Percentiles rank a stretch among this genome's conserved stretches.
These are phyloP conservation scores for Rattus rattus DNA, from an alignment of 2,113 vertebrate species.

Conservation along the genomic window DNA sequence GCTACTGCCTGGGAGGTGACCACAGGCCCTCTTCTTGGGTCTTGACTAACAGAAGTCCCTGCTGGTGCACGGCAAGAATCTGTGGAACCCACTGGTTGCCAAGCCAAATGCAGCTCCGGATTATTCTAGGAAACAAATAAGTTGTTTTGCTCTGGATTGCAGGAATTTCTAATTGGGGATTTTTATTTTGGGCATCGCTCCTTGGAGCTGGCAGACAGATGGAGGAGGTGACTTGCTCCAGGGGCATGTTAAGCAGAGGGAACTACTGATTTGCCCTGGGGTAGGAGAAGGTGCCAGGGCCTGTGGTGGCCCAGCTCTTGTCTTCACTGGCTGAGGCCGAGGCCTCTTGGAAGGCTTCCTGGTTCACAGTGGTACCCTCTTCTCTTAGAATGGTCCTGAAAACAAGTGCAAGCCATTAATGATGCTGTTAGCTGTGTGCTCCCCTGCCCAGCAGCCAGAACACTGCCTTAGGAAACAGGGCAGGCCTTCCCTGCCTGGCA, in stretches of 20 bases:
- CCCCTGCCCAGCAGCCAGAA: neutral
- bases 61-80: neutral
- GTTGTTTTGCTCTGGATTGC: constrained; percentile 81
- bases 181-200: constrained; percentile 81
- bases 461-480: neutral
- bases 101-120: constrained; percentile 72
- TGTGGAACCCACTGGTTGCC: constrained; percentile 65
- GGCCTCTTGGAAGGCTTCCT: constrained; percentile 29
- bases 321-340: neutral
- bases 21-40: neutral
- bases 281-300: neutral
- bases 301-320: neutral
- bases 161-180: constrained; percentile 78
- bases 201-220: constrained; percentile 77
- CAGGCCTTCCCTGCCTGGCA: neutral
- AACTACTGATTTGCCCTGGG: constrained; percentile 49
- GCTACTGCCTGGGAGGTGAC: constrained; percentile 25
- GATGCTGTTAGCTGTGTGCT: neutral
- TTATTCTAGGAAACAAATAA: constrained; percentile 83
- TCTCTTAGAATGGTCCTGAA: constrained; percentile 29
- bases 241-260: constrained; percentile 47
- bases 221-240: constrained; percentile 73
- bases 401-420: neutral
- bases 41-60: constrained; percentile 38
- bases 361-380: constrained; percentile 10